Base-by-base conservation (phyloP, 64 coral and sea anemone species). In the Orbicella faveolata region DNA sequence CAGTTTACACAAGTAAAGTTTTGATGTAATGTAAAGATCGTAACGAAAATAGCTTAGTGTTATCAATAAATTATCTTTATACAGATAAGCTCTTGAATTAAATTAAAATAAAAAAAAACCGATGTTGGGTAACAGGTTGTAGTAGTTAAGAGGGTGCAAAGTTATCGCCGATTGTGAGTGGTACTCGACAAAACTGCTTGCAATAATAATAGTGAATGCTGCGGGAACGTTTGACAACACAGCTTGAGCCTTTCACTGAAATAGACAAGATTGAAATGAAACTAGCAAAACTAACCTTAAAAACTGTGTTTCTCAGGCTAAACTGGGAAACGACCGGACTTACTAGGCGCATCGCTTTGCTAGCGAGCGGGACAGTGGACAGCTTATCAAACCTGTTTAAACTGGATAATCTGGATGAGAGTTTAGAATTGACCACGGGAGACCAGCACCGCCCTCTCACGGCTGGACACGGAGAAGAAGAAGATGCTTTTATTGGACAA, bases 401-500 rank as follows among this genome's bases (percentile, higher is more conserved):
- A 85, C 64, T 85, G 83, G 93, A 90, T 20, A 72, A 85, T 73
- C 64, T 85, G 77, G 93, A 90, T 30, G 88, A 86, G 34, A 59
- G 69, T 53, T 10, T 81, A 19, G 34, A 62, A n/a, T 36, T 74
- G 26, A 61, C 54, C 21, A 77, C 20, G 23, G 34, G 69, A 54
- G 90, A 88, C 36, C 33, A 67, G 30, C 23, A 51, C 36, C 87
- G 73, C 6, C 52, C 8, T 26, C 73, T 21, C 63, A 36, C 78
- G 39, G 53, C 59, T 55, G 41, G 48, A 19, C 61, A 51, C 30
- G 88, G 70, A 18, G 76, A 79, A 5, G 76, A 79, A 15, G 92
- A 94, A 41, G 73, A 75, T 35, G 37, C 83, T 52, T 88, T 97
- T 89, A 91, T 88, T 34, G 80, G 83, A 77, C 83, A 94, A 33